A percentile compares a stretch with the other conserved stretches of the same genome.
phyloP scores from a whole-genome alignment of 1,140 invertebrate genomes.

The Planococcus citri region DNA sequence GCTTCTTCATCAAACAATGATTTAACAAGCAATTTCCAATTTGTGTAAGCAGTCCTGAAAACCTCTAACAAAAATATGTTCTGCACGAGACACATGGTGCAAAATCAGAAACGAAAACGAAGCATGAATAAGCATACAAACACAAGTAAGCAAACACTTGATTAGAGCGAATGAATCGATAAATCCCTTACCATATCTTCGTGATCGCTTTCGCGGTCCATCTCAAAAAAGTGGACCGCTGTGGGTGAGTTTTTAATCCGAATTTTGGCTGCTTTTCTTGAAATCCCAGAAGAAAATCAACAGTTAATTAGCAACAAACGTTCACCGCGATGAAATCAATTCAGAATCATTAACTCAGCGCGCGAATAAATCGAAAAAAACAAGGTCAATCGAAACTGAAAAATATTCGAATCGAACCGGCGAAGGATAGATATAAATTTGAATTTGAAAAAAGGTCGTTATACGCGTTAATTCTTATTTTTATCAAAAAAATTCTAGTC shows the following conservation, averaged over 20 bases:
- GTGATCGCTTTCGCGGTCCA: constrained; percentile 15
- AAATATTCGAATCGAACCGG: too few species aligned
- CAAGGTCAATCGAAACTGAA: too few species aligned
- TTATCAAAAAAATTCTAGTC: not conserved
- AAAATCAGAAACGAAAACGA: too few species aligned
- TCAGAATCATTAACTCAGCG: not conserved
- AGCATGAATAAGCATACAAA: too few species aligned
- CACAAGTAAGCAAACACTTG: too few species aligned
- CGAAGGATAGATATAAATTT: too few species aligned
- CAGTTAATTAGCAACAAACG: not conserved
- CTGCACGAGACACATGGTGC: too few species aligned
- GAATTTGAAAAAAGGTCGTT: too few species aligned
- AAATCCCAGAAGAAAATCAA: not conserved
- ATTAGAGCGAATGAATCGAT: not conserved
- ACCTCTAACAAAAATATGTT: too few species aligned
- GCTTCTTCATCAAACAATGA: too few species aligned
- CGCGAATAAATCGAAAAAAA: not conserved
- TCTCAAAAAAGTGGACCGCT: not conserved
- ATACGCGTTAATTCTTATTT: not conserved
- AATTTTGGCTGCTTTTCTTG: not conserved
- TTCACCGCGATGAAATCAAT: not conserved
- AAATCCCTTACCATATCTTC: not conserved
- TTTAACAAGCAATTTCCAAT: too few species aligned
- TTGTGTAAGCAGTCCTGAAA: too few species aligned
- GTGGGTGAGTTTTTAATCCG: constrained; percentile 12